Evolutionary conservation across 2,888 invertebrate species (phyloP).

Genomic region (Eledona agricola): DNA sequence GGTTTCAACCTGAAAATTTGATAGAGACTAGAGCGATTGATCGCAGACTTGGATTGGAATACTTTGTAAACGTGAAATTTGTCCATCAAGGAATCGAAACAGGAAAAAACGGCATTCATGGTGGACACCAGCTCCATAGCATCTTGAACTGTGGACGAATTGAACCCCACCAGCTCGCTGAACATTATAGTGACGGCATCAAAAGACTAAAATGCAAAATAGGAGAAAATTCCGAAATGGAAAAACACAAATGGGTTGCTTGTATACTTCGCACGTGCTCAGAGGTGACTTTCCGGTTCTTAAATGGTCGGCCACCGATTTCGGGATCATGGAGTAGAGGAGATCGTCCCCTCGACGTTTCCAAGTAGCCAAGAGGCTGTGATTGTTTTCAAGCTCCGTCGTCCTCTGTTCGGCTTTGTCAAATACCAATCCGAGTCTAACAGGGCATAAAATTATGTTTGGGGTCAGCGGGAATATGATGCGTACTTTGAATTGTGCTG

Average conservation of each 20-base stretch:
- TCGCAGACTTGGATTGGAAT: no score
- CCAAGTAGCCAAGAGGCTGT: slow-evolving; percentile 83
- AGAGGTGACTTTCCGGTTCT: slow-evolving; percentile 78
- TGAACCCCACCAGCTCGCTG: slow-evolving; percentile 73
- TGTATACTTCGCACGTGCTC: slow-evolving; percentile 74
- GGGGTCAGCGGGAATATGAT: neutral
- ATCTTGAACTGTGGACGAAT: slow-evolving; percentile 68
- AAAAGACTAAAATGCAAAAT: slow-evolving; percentile 69
- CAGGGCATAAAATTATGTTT: slow-evolving; percentile 3
- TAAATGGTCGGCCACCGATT: slow-evolving; percentile 82
- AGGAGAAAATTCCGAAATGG: slow-evolving; percentile 2
- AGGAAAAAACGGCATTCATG: slow-evolving; percentile 86
- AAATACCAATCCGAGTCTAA: slow-evolving; percentile 77
- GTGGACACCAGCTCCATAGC: slow-evolving; percentile 83
- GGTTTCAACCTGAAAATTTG: slow-evolving; percentile 79
- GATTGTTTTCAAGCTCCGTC: slow-evolving; percentile 79
- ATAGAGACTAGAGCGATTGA: neutral
- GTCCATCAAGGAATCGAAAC: slow-evolving; percentile 85
- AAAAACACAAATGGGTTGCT: no score
- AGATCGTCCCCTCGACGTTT: slow-evolving; percentile 86
- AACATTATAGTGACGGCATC: slow-evolving; percentile 83
- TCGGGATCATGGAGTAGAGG: slow-evolving; percentile 92
- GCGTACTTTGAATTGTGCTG: slow-evolving; percentile 78
- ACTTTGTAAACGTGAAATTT: slow-evolving; percentile 89
- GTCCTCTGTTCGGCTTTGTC: slow-evolving; percentile 84